phyloP scores from a whole-genome alignment of 2,888 invertebrate genomes.

The Ornithoptera alexandrae region DNA sequence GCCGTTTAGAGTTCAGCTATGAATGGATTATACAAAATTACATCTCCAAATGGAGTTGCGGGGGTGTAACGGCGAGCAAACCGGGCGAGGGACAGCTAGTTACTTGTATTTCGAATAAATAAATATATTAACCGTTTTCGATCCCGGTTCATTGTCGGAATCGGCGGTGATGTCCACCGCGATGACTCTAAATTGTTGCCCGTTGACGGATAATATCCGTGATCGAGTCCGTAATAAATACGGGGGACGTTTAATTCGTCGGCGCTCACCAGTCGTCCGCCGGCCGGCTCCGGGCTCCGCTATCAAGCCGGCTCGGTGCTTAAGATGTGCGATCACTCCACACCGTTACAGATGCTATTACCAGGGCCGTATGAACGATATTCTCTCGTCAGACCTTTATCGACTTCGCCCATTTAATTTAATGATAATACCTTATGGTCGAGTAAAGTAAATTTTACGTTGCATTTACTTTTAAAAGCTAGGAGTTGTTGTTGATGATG shows the following conservation, averaged over 20 bases:
- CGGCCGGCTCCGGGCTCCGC: conserved; percentile 37
- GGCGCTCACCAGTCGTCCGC: conserved; percentile 50
- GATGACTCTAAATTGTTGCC: conserved; percentile 59
- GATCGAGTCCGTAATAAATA: conserved; percentile 57
- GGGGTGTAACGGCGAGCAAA: too few species aligned
- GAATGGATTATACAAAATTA: too few species aligned
- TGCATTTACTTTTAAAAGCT: conserved; percentile 29
- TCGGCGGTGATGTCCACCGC: conserved; percentile 38
- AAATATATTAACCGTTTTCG: not conserved
- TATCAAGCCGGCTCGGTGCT: conserved; percentile 15
- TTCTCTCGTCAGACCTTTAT: conserved; percentile 3
- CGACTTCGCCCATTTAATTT: conserved; percentile 21
- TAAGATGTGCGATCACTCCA: not conserved
- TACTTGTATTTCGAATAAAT: not conserved
- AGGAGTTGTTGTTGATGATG: conserved; percentile 28
- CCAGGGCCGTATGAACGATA: not conserved
- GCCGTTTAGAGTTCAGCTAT: too few species aligned
- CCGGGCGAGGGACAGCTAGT: too few species aligned
- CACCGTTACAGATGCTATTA: conserved; percentile 10
- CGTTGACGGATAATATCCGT: conserved; percentile 59
- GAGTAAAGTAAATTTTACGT: conserved; percentile 29
- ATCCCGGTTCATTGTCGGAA: not conserved
- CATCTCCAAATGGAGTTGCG: too few species aligned
- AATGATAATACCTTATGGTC: conserved; percentile 22
- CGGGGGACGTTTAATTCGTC: conserved; percentile 57